Percentiles rank a stretch among this genome's conserved stretches.
Conservation (phyloP, 2,797 vertebrate species). For the Cacajao melanocephalus region DNA sequence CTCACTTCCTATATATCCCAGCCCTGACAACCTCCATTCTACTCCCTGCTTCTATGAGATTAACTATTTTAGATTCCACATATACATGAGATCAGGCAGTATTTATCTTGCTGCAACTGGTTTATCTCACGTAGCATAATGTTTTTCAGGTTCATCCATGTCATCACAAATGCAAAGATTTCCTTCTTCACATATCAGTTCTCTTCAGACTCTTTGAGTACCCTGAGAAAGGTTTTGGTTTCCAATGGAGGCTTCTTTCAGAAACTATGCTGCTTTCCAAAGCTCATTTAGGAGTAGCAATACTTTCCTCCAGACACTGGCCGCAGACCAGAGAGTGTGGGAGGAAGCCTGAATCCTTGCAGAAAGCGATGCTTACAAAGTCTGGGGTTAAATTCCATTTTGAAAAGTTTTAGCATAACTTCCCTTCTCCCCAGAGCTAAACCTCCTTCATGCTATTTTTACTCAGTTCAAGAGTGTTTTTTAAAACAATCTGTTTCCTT, state of each 20-base stretch:
- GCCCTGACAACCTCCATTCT: background rate
- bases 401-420: conserved; percentile 29
- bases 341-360: conserved; percentile 5
- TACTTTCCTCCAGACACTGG: background rate
- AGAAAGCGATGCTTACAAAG: conserved; percentile 44
- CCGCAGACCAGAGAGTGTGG: background rate
- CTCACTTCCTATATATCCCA: background rate
- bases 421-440: background rate
- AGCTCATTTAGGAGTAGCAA: background rate
- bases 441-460: background rate
- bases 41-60: background rate
- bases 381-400: conserved; percentile 39
- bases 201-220: background rate
- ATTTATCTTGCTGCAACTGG: background rate
- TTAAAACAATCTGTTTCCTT: background rate
- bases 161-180: background rate
- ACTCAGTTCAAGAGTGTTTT: background rate
- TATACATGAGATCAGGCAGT: background rate
- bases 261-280: conserved; percentile 29
- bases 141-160: background rate
- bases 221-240: background rate
- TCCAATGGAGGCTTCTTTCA: background rate
- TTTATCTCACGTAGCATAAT: background rate
- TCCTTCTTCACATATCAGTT: background rate
- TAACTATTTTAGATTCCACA: background rate